Base-by-base conservation (phyloP, 1,140 invertebrate genomes). In the Callitettix versicolor region DNA sequence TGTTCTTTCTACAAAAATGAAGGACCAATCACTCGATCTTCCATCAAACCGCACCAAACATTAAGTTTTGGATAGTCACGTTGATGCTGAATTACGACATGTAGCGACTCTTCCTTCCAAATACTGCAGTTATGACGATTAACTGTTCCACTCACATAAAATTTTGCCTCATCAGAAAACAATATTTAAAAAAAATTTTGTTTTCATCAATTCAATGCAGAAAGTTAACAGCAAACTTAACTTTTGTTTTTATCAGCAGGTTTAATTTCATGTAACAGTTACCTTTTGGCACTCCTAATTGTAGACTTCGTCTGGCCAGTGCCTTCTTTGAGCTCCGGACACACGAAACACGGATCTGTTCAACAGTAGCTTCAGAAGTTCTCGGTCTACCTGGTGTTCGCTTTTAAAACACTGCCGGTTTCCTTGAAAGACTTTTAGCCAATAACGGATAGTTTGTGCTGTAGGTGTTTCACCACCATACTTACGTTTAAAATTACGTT, bases 261-360 rank as follows among this genome's bases (percentile, higher is more conserved):
- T 17, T 44, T 44, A 20, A 44, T 44, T 44, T 44, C 42, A 44
- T 44, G 42, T 44, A 44, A 44, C 20, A 20, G 18, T 44, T 17
- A 44, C 17, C 11, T 41, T 44, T 21, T 17, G 42, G 22, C 22
- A 44, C 42, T 44, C 42, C 9, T 44, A 44, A 44, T 44, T 44
- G 17, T 44, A 44, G 22, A 44, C 42, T 44, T 6, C 42, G 42
- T 20, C 20, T 44, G 17, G 22, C 42, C 42, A 44, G 18, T 44
- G 3, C 3, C 18, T 18, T 44, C n/a, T 44, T 44, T 44, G 42
- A 18, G 42, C 42, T 44, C 22, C 42, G n/a, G 11, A 20, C 17
- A 44, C 42, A 44, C 11, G 3, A 44, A 44, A 22, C 18, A 44
- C 42, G 42, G 12, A 44, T 44, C 42, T 22, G 42, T 44, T n/a